Conservation (phyloP, 2,888 invertebrate genomes). For the Aleiodes leptofemur region DNA sequence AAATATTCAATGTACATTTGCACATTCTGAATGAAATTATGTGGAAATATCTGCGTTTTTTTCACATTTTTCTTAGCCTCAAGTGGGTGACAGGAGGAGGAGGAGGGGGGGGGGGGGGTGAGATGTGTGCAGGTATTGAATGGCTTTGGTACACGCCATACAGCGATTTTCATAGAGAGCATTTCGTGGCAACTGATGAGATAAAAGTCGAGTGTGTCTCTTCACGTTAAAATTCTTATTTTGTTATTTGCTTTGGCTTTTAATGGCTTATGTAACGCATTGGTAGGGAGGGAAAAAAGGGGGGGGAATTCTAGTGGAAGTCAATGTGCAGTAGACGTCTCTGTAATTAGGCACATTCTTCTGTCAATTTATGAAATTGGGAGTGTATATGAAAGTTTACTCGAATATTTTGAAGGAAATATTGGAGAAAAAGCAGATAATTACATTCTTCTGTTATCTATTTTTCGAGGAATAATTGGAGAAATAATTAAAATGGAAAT, state of each 20-base stretch:
- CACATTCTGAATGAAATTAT: slow-evolving; percentile 37
- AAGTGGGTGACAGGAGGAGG: not conserved
- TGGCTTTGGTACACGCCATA: slow-evolving; percentile 46
- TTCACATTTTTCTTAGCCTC: not conserved
- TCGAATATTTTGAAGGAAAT: not conserved
- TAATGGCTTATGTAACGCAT: slow-evolving; percentile 31
- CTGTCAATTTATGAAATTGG: not conserved
- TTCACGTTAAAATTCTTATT: slow-evolving; percentile 20
- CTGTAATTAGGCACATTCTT: slow-evolving; percentile 11
- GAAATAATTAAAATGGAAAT: not conserved
- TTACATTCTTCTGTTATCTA: not conserved
- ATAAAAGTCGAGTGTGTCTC: slow-evolving; percentile 14
- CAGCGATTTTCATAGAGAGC: slow-evolving; percentile 18
- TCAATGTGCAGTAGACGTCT: slow-evolving; percentile 4
- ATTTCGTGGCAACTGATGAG: not conserved
- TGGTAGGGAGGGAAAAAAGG: no score
- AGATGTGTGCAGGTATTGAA: slow-evolving; percentile 34
- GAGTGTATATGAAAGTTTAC: no score
- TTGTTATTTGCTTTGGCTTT: slow-evolving; percentile 31
- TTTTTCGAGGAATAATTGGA: not conserved
- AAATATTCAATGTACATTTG: slow-evolving; percentile 7
- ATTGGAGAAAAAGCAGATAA: no score
- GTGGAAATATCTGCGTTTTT: slow-evolving; percentile 2
- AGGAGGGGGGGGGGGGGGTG: not conserved
- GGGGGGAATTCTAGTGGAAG: no score